Base-by-base conservation (phyloP, 2,888 invertebrate genomes). In the Erebia aethiops region DNA sequence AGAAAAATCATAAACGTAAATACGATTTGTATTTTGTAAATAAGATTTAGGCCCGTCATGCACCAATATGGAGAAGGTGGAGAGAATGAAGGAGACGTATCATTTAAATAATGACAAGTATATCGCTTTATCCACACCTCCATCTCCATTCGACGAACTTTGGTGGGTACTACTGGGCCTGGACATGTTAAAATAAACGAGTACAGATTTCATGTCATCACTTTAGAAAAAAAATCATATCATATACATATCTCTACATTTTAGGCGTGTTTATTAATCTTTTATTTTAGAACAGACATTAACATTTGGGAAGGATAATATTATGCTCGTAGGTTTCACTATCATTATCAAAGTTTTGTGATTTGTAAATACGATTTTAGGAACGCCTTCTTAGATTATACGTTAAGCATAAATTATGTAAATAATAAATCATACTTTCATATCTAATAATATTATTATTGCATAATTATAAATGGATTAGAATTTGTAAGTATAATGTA, bases 301-400 rank as follows among this genome's bases (percentile, higher is more conserved):
- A 11, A 46, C 1, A 46, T 13, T 46, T 46, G 35, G 35, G 35
- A 35, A 35, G 35, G 7, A 35, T 35, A 35, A 35, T 35, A 35
- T 35, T 35, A 35, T 35, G 35, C 35, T 35, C 7, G 35, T 35
- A 35, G 35, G 35, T 35, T 35, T 46, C 10, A 8, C 16, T 70
- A 70, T 73, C 71, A 52, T 69, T 35, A 69, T 75, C 67, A 69
- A 72, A 64, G 67, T 73, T 73, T 72, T 72, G 70, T 74, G 67
- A 78, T 62, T 63, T 78, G 79, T 81, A 79, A 76, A 79, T 77
- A 79, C 82, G 82, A 74, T 77, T 84, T 86, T 91, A 91, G 90
- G 82, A 86, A 84, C 82, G 91, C 91, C 91, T 91, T 91, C 90
- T 86, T 91, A 91, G 90, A 85, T 82, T 82, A 81, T 80, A 83